Conservation (phyloP, 2,113 vertebrate genomes). For the Callorhinus ursinus region DNA sequence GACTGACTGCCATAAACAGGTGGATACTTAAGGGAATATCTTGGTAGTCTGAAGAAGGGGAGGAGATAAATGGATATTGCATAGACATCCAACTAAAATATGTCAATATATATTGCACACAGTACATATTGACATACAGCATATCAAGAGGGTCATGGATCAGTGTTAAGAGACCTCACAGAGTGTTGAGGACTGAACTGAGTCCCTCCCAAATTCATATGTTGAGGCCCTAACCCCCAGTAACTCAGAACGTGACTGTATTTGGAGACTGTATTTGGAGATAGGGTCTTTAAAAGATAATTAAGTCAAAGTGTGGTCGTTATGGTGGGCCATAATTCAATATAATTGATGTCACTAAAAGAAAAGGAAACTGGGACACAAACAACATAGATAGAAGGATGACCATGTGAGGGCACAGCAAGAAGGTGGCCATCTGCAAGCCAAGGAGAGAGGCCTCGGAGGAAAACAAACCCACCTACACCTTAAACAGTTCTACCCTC, state of each 20-base stretch:
- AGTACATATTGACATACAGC: neutral
- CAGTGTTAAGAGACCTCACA: neutral
- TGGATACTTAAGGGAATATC: neutral
- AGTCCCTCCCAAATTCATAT: neutral
- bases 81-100: neutral
- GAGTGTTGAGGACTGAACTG: neutral
- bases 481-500: neutral
- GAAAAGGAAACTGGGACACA: neutral
- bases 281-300: neutral
- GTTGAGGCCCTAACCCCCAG: neutral
- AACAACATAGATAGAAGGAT: neutral
- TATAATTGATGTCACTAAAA: neutral
- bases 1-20: neutral
- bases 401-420: neutral
- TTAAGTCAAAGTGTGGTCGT: neutral
- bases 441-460: neutral
- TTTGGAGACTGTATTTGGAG: conserved; percentile 33
- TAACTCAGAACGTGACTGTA: neutral
- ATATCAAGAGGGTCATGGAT: neutral
- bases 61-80: neutral
- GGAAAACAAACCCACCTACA: neutral
- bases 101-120: neutral
- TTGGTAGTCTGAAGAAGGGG: neutral
- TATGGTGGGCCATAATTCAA: neutral
- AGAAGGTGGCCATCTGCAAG: neutral